Conservation (phyloP, 64 coral and sea anemone species). For the Pocillopora damicornis region DNA sequence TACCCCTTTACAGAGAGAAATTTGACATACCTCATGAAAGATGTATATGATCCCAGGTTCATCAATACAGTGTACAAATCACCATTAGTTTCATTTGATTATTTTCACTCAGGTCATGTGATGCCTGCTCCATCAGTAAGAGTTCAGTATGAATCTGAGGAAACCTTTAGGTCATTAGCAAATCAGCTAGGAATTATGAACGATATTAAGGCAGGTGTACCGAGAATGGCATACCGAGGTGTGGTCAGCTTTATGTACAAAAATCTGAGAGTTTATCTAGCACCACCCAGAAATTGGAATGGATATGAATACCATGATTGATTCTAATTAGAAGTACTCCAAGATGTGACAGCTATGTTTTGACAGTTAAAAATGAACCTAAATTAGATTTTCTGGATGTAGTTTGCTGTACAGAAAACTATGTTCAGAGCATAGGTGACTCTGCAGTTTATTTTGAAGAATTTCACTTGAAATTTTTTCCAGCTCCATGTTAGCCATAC, state of each 20-base stretch:
- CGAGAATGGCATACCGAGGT: conserved; percentile 84
- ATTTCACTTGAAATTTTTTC: too few relatives aligned
- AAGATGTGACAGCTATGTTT: too few relatives aligned
- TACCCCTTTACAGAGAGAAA: conserved; percentile 67
- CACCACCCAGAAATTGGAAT: conserved; percentile 60
- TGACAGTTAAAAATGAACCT: too few relatives aligned
- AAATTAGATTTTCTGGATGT: too few relatives aligned
- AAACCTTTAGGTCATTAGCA: conserved; percentile 58
- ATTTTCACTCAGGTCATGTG: conserved; percentile 15
- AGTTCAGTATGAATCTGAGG: conserved; percentile 60
- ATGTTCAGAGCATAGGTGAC: too few relatives aligned
- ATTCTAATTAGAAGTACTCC: background rate
- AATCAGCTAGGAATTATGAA: conserved; percentile 68
- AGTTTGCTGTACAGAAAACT: too few relatives aligned
- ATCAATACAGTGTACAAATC: conserved; percentile 50
- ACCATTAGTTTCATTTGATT: conserved; percentile 38
- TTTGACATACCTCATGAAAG: conserved; percentile 73
- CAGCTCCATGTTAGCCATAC: too few relatives aligned
- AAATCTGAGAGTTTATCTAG: conserved; percentile 58
- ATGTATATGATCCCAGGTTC: conserved; percentile 61
- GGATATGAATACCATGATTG: conserved; percentile 21
- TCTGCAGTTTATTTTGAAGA: too few relatives aligned
- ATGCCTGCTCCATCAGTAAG: conserved; percentile 38
- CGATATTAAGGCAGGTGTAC: conserved; percentile 80
- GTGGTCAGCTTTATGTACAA: conserved; percentile 72